phyloP scores from a whole-genome alignment of 2,797 vertebrate species.

The Bradypodion ventrale region DNA sequence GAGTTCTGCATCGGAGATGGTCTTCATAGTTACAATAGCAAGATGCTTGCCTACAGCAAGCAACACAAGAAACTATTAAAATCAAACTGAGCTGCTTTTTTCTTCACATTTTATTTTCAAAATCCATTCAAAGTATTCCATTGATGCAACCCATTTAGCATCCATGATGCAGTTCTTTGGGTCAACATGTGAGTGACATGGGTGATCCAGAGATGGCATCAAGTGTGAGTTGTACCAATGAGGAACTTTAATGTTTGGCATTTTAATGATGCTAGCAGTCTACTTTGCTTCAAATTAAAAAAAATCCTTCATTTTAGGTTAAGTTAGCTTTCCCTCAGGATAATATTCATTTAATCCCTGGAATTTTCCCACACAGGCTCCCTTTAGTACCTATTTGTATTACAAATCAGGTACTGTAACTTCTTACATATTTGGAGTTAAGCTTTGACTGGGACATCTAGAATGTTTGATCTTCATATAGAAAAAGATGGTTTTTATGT shows the following conservation, averaged over 20 bases:
- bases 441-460: slow-evolving; percentile 1
- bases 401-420: slow-evolving; percentile 2
- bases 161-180: not conserved
- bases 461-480: not conserved
- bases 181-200: slow-evolving; percentile 28
- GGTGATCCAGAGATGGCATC: not conserved
- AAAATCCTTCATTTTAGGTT: no score
- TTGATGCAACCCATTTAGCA: not conserved
- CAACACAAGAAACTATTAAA: not conserved
- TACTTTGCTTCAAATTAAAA: not conserved
- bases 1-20: not conserved
- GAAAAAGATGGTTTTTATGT: slow-evolving; percentile 23
- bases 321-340: slow-evolving; percentile 44
- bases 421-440: slow-evolving; percentile 39
- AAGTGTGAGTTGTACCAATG: slow-evolving; percentile 30
- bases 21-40: not conserved
- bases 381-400: slow-evolving; percentile 39
- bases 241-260: slow-evolving; percentile 6
- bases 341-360: slow-evolving; percentile 53
- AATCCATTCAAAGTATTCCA: not conserved
- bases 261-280: not conserved
- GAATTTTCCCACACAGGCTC: slow-evolving; percentile 54
- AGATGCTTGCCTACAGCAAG: not conserved
- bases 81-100: not conserved
- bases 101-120: not conserved